Evolutionary conservation across 2,113 vertebrate genomes (phyloP), one percentile per base, ranked within the genome.

Genomic region (Lichenostomus cassidix): DNA sequence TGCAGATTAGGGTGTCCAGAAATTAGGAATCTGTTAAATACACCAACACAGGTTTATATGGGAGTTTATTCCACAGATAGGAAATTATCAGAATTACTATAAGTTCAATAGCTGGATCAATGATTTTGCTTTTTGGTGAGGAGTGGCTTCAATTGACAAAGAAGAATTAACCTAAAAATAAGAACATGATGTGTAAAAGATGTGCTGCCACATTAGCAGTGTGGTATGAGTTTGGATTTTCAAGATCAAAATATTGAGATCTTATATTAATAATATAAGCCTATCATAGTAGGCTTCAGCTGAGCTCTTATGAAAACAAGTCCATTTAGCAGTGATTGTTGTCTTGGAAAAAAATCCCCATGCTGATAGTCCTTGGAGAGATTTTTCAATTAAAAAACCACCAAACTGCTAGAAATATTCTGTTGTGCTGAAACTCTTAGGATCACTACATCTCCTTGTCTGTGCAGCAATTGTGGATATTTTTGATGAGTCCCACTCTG

Each of bases 371-470:
- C 83, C 71, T 92, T 92, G 79, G 76, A 89, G 83, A 86, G 24
- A 37, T 85, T 78, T 94, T 83, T 94, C 79, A 86, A 86, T 90
- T 59, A 65, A 80, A 83, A 69, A 73, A 60, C 12, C 28, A 85
- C 15, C 69, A 56, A 83, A 79, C 37, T 80, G 50, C 52, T 78
- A 56, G 60, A 70, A 93, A 55, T 60, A 47, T 11, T 88, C 64
- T 81, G 79, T 55, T 92, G 60, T 75, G 79, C 80, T 89, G 28
- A 75, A 95, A 71, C 64, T 94, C 47, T 49, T 28, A 78, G 56
- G 44, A 92, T 74, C 33, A 39, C 71, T 58, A 23, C 49, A 62
- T 81, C 27, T 73, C 70, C 50, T 77, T 70, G 47, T 59, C 73
- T 28, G 9, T 53, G 65, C 41, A 86, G 83, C 63, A 60, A 5